Evolutionary conservation across 1,140 invertebrate genomes (phyloP).

Genomic region (Dendroctonus valens): DNA sequence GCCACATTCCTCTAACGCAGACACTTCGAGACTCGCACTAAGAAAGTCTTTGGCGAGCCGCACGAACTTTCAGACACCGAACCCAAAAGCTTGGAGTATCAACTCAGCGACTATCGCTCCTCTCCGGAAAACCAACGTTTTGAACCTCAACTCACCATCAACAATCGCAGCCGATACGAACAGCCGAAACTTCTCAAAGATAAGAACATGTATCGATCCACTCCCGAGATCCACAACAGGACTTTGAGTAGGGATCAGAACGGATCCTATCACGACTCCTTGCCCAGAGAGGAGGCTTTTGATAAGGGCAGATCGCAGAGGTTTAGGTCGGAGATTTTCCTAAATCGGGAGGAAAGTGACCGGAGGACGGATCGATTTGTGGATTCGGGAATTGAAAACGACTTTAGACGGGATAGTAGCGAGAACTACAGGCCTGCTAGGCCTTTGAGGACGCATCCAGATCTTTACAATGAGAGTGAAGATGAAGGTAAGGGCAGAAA

Average conservation of each 20-base stretch:
- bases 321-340: slow-evolving; percentile 51
- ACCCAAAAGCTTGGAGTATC: slow-evolving; percentile 64
- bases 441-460: slow-evolving; percentile 37
- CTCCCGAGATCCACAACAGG: slow-evolving; percentile 56
- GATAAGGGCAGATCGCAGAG: slow-evolving; percentile 48
- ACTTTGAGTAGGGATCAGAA: slow-evolving; percentile 12
- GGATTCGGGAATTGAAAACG: slow-evolving; percentile 77
- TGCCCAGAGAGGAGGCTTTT: slow-evolving; percentile 51
- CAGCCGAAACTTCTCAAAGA: slow-evolving; percentile 49
- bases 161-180: slow-evolving; percentile 50
- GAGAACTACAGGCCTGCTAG: slow-evolving; percentile 43
- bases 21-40: slow-evolving; percentile 56
- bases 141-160: slow-evolving; percentile 55
- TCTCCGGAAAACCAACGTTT: slow-evolving; percentile 58
- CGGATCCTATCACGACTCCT: slow-evolving; percentile 56
- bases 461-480: slow-evolving; percentile 55
- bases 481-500: slow-evolving; percentile 53
- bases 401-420: slow-evolving; percentile 69
- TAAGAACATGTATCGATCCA: slow-evolving; percentile 57
- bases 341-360: slow-evolving; percentile 53
- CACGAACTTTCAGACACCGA: slow-evolving; percentile 56
- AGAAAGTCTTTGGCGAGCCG: slow-evolving; percentile 52
- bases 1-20: slow-evolving; percentile 1
- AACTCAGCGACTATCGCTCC: slow-evolving; percentile 57
- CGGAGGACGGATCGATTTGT: slow-evolving; percentile 59